Conservation (phyloP, 2,113 vertebrate genomes). For the Scortum barcoo region DNA sequence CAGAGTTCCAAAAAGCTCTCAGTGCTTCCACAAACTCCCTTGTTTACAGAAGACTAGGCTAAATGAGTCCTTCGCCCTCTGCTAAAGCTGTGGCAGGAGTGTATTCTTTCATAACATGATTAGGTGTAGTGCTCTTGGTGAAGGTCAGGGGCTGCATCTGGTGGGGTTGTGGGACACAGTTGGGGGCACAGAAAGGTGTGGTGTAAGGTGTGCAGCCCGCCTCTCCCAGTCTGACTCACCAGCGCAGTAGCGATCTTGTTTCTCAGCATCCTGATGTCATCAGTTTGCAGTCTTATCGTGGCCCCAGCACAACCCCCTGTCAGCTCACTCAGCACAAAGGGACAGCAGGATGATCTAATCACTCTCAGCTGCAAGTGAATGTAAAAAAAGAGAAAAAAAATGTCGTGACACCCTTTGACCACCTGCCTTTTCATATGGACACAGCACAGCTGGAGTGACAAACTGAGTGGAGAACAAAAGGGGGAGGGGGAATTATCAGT, state of each 20-base stretch:
- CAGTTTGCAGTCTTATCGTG: constrained; percentile 13
- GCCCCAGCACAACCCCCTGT: constrained; percentile 1
- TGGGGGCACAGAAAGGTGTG: neutral
- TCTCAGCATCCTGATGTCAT: constrained; percentile 44
- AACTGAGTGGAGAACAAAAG: constrained; percentile 20
- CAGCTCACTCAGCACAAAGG: constrained; percentile 47
- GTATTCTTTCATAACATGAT: constrained; percentile 50
- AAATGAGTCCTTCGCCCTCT: constrained; percentile 55
- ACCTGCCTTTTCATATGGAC: constrained; percentile 50
- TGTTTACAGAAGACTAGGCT: constrained; percentile 67
- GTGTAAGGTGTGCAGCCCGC: neutral
- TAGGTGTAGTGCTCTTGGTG: constrained; percentile 26
- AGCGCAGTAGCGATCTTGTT: constrained; percentile 33
- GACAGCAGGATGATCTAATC: constrained; percentile 66
- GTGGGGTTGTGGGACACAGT: neutral
- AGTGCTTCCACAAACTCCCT: constrained; percentile 60
- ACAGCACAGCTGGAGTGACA: constrained; percentile 64
- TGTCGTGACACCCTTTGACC: constrained; percentile 42
- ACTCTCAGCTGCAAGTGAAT: constrained; percentile 64
- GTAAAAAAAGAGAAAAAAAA: constrained; percentile 26
- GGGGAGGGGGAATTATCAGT: constrained; percentile 20
- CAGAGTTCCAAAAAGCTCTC: constrained; percentile 57
- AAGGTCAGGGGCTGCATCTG: neutral
- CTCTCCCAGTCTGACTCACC: constrained; percentile 27
- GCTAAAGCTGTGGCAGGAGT: constrained; percentile 16